Conservation (phyloP, 1,140 invertebrate species). For the Stratiolaelaps scimitus region DNA sequence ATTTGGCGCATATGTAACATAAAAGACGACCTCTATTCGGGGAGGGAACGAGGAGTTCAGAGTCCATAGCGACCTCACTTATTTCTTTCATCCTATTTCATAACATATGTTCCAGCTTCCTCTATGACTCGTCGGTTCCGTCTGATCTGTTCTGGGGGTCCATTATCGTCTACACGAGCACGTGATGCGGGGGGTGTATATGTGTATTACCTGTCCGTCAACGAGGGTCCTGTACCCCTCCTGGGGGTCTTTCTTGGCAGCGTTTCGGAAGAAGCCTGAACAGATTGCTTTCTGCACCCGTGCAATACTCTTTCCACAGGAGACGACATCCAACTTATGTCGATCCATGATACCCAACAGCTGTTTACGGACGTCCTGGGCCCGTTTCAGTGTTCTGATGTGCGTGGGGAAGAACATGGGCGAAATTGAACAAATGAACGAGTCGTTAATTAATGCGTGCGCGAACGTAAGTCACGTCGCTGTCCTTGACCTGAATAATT, state of each 20-base stretch:
- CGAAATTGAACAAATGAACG: background rate
- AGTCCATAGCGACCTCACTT: too few relatives aligned
- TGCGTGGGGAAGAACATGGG: background rate
- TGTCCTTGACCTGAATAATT: too few relatives aligned
- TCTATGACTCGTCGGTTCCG: too few relatives aligned
- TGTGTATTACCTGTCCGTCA: constrained; percentile 58
- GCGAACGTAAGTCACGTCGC: too few relatives aligned
- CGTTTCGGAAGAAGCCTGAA: constrained; percentile 96
- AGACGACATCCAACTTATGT: constrained; percentile 95
- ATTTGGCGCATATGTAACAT: too few relatives aligned
- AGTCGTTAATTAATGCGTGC: background rate
- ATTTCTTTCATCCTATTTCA: too few relatives aligned
- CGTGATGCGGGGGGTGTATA: too few relatives aligned
- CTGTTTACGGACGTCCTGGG: constrained; percentile 97
- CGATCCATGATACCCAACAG: constrained; percentile 93
- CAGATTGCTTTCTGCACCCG: constrained; percentile 95
- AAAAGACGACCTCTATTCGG: too few relatives aligned
- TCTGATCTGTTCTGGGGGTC: too few relatives aligned
- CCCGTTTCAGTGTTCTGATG: constrained; percentile 73
- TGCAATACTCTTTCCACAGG: constrained; percentile 86
- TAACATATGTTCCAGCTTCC: too few relatives aligned
- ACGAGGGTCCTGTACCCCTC: constrained; percentile 96
- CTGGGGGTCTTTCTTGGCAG: constrained; percentile 97
- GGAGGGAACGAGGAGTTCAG: too few relatives aligned
- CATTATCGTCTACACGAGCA: too few relatives aligned